Percentiles rank a stretch among this genome's conserved stretches.
Conservation (phyloP, 2,888 invertebrate species). For the Zygogramma bicolorata region DNA sequence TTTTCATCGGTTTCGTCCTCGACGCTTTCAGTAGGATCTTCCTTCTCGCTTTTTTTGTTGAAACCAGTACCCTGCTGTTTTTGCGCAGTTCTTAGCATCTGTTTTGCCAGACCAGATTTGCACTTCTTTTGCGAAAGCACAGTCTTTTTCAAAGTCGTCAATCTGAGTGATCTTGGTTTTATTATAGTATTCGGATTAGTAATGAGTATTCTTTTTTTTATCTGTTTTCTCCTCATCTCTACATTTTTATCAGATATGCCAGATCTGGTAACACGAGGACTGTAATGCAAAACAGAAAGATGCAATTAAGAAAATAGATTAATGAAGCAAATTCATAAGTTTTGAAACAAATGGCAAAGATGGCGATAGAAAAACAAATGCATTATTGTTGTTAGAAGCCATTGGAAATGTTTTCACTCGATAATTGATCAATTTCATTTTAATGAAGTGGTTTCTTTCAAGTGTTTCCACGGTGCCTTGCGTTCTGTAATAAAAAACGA, state of each 20-base stretch:
- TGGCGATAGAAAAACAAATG: too few relatives aligned
- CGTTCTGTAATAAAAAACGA: too few relatives aligned
- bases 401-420: too few relatives aligned
- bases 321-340: too few relatives aligned
- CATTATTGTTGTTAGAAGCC: too few relatives aligned
- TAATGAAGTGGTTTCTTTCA: too few relatives aligned
- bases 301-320: not conserved
- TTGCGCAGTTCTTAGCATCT: slow-evolving; percentile 41
- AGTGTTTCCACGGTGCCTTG: too few relatives aligned
- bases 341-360: too few relatives aligned
- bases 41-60: slow-evolving; percentile 10
- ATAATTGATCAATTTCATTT: too few relatives aligned
- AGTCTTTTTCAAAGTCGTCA: slow-evolving; percentile 55
- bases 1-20: slow-evolving; percentile 31
- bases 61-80: not conserved
- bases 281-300: not conserved
- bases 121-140: slow-evolving; percentile 48
- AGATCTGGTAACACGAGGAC: slow-evolving; percentile 56
- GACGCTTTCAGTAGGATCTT: slow-evolving; percentile 15
- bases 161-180: slow-evolving; percentile 51
- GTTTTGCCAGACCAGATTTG: slow-evolving; percentile 40
- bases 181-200: slow-evolving; percentile 50
- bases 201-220: slow-evolving; percentile 54
- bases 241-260: slow-evolving; percentile 46
- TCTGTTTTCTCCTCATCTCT: slow-evolving; percentile 50